A percentile compares a stretch with the other conserved stretches of the same genome.
Evolutionary conservation across 1,140 invertebrate genomes (phyloP).

Genomic region (Aphelenchoides fujianensis): DNA sequence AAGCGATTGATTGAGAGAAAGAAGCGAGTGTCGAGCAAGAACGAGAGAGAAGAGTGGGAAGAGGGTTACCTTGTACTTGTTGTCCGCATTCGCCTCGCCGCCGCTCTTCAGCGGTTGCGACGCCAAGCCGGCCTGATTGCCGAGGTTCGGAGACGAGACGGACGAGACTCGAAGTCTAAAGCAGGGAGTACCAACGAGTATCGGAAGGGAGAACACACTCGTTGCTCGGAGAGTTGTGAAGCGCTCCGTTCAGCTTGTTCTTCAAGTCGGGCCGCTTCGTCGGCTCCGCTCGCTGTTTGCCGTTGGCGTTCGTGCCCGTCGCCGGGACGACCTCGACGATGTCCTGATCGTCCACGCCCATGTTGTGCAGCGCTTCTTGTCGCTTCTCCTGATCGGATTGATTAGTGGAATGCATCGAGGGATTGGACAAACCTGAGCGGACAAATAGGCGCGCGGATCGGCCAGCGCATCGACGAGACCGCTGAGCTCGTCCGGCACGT

Average conservation of each 20-base stretch:
- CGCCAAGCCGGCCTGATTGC: neutral
- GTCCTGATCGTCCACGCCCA: slow-evolving; percentile 83
- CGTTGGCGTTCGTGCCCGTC: neutral
- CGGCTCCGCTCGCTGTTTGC: slow-evolving; percentile 1
- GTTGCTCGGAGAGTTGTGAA: slow-evolving; percentile 3
- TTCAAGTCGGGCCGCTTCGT: slow-evolving; percentile 23
- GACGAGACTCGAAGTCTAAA: slow-evolving; percentile 1
- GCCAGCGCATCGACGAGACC: slow-evolving; percentile 95
- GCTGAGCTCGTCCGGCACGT: slow-evolving; percentile 97
- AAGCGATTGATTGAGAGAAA: neutral
- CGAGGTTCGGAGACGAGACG: slow-evolving; percentile 6
- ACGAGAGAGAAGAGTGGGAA: too few relatives aligned
- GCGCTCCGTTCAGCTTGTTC: slow-evolving; percentile 20
- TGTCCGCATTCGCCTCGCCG: slow-evolving; percentile 12
- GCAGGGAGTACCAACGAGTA: neutral
- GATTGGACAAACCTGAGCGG: slow-evolving; percentile 63
- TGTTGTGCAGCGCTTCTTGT: slow-evolving; percentile 83
- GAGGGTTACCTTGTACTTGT: slow-evolving; percentile 25
- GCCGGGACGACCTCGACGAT: slow-evolving; percentile 64
- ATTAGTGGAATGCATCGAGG: too few relatives aligned
- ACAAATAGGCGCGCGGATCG: slow-evolving; percentile 86
- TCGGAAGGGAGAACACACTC: slow-evolving; percentile 24
- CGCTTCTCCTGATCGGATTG: slow-evolving; percentile 84
- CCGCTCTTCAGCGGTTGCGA: neutral
- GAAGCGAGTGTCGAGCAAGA: neutral